Evolutionary conservation across 2,888 invertebrate species (phyloP), one percentile per base, ranked within the genome.

Genomic region (Andrena haemorrhoa): DNA sequence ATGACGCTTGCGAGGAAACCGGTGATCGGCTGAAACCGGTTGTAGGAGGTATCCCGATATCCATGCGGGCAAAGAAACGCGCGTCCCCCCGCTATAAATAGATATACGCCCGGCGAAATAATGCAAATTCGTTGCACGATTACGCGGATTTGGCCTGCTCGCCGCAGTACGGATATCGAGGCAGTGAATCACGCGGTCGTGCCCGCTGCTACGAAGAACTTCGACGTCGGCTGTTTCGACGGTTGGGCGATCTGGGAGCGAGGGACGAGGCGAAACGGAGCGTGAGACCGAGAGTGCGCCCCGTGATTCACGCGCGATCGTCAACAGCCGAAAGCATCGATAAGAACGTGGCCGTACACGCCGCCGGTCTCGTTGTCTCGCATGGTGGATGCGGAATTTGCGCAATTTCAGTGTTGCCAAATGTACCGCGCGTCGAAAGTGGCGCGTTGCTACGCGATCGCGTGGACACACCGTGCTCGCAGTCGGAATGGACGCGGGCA

Each of bases 381-480:
- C 53, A 26, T 47, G 16, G 49, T 35, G 33, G 66, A 60, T 81
- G 86, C 86, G 86, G 86, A 87, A 87, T 86, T 87, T 85, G 75
- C 71, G 58, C 75, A 63, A 81, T 61, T 76, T 75, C 83, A 61
- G 51, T 58, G 87, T 83, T 87, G 87, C 83, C 87, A 83, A 64
- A 79, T 35, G 61, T 23, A 20, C 41, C 7, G 16, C 41, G 49
- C 75, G 71, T 63, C 68, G 73, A 74, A 79, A 61, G 78, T 73
- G 70, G 76, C 83, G 77, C 82, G 86, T 88, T 84, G 88, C 88
- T 88, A 86, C 75, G 84, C 71, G 80, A 84, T 81, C 75, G 75
- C 69, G 63, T 56, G 61, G 73, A 64, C 31, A 68, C 58, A 68
- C 63, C 49, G 53, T 75, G 83, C 61, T 51, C 75, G 47, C 77